Conservation (phyloP, 1,140 invertebrate genomes). For the Zophobas atratus region DNA sequence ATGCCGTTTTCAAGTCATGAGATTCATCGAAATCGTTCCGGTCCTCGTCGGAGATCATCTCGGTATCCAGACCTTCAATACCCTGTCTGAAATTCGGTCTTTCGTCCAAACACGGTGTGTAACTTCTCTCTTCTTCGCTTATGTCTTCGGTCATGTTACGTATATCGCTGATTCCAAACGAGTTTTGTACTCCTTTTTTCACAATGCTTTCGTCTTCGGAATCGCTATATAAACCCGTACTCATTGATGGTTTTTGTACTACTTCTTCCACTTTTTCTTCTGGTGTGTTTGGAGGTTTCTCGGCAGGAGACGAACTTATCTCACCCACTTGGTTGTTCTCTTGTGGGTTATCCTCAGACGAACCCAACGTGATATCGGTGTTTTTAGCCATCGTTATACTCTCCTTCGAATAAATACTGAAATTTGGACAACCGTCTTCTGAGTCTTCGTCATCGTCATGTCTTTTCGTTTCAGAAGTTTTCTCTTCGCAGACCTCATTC, state of each 20-base stretch:
- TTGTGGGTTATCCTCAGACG: constrained; percentile 50
- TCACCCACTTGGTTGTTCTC: constrained; percentile 60
- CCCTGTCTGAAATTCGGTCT: constrained; percentile 63
- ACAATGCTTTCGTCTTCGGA: constrained; percentile 64
- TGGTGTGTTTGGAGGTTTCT: constrained; percentile 8
- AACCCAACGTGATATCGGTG: constrained; percentile 68
- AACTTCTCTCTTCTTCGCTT: constrained; percentile 76
- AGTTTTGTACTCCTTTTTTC: constrained; percentile 52
- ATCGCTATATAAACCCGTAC: constrained; percentile 62
- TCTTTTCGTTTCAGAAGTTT: constrained; percentile 61
- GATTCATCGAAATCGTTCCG: constrained; percentile 73
- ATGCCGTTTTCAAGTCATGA: constrained; percentile 67
- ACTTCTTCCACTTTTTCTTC: constrained; percentile 51
- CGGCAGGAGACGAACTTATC: constrained; percentile 62
- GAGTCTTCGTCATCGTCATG: constrained; percentile 72
- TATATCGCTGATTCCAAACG: constrained; percentile 63
- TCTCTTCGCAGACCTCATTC: constrained; percentile 48
- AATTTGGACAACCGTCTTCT: constrained; percentile 85
- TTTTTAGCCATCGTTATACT: constrained; percentile 82
- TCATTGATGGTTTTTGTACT: constrained; percentile 16
- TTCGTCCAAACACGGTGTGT: constrained; percentile 79
- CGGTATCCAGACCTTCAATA: constrained; percentile 77
- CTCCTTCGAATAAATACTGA: constrained; percentile 85
- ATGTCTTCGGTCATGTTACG: constrained; percentile 75
- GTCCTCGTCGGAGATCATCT: constrained; percentile 80